Percentiles rank a stretch among this genome's conserved stretches.
Conservation (phyloP, 2,113 vertebrate species). For the Tursiops truncatus region DNA sequence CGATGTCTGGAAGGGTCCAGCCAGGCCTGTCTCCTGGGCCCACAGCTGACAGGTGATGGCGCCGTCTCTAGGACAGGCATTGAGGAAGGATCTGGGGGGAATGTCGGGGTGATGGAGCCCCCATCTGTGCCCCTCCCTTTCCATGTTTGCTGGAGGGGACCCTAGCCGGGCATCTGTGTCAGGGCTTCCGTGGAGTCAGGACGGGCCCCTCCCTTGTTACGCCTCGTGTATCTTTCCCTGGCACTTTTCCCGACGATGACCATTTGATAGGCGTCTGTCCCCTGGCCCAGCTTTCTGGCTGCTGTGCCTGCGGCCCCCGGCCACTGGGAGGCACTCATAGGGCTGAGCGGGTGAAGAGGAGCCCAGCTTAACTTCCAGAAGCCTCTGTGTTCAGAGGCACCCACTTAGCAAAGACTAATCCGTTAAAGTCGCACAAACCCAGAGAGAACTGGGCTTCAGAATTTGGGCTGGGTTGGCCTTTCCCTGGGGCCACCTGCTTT, state of each 20-base stretch:
- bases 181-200: neutral
- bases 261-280: accelerated
- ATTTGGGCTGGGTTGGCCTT: neutral
- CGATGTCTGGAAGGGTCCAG: neutral
- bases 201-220: neutral
- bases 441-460: neutral
- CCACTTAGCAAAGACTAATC: neutral
- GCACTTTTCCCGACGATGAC: neutral
- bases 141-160: neutral
- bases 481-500: neutral
- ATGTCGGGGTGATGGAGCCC: neutral
- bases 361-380: neutral
- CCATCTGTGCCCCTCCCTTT: neutral
- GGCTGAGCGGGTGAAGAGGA: neutral
- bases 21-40: neutral
- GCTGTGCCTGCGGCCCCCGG: neutral
- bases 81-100: neutral
- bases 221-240: accelerated
- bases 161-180: neutral
- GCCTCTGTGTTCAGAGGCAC: neutral
- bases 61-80: neutral
- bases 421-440: neutral
- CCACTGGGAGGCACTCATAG: neutral
- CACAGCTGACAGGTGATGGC: neutral
- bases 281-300: neutral